Conservation (phyloP, 2,888 invertebrate species). For the Trissolcus brochymenae region DNA sequence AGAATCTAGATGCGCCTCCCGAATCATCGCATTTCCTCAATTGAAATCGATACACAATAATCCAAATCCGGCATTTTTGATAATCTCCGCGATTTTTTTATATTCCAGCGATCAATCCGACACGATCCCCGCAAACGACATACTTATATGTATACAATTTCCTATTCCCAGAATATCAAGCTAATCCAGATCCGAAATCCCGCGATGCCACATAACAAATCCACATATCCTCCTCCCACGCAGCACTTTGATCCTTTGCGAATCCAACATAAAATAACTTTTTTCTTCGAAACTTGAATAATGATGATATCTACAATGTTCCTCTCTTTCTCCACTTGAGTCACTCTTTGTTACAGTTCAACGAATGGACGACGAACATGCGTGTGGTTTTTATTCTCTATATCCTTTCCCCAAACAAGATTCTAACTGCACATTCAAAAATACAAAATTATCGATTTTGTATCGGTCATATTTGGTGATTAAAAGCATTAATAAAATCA, state of each 20-base stretch:
- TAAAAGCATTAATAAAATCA: slow-evolving; percentile 1
- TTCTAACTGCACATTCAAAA: slow-evolving; percentile 27
- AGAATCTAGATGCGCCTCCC: slow-evolving; percentile 53
- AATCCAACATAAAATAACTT: slow-evolving; percentile 54
- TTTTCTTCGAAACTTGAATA: slow-evolving; percentile 41
- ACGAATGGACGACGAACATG: slow-evolving; percentile 61
- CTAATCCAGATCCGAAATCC: slow-evolving; percentile 58
- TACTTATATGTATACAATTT: slow-evolving; percentile 26
- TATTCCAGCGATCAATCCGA: slow-evolving; percentile 33
- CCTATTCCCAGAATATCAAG: slow-evolving; percentile 47
- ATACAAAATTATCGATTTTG: slow-evolving; percentile 16
- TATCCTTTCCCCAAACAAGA: slow-evolving; percentile 28
- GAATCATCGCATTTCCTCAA: slow-evolving; percentile 43
- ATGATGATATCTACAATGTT: slow-evolving; percentile 53
- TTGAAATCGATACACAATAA: slow-evolving; percentile 42
- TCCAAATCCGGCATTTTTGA: slow-evolving; percentile 47
- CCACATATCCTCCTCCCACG: slow-evolving; percentile 55
- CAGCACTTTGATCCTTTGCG: slow-evolving; percentile 52
- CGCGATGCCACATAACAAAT: slow-evolving; percentile 38
- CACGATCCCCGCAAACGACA: slow-evolving; percentile 26
- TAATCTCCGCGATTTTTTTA: slow-evolving; percentile 43
- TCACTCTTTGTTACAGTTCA: slow-evolving; percentile 57
- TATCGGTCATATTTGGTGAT: slow-evolving; percentile 11
- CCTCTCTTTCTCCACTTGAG: slow-evolving; percentile 51
- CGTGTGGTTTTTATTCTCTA: slow-evolving; percentile 35